Evolutionary conservation across 2,797 vertebrate genomes (phyloP), one percentile per base, ranked within the genome.

Genomic region (Alca torda): DNA sequence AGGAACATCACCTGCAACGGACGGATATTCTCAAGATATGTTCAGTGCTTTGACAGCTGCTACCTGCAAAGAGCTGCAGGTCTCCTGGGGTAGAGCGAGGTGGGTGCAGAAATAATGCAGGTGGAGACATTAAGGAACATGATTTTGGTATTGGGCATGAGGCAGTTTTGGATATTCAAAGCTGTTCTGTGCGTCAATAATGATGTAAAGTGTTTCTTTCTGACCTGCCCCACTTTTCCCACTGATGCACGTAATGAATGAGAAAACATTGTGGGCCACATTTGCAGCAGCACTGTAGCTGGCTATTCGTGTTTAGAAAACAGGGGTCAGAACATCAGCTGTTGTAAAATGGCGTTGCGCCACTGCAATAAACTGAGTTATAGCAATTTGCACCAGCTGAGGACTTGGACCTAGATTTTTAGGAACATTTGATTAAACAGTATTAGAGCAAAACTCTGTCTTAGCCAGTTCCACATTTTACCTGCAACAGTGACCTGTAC

Each of bases 371-470:
- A 95, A 92, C 65, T 39, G 61, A 91, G 79, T 87, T 87, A 91
- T 5, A 59, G 80, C 79, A 78, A 60, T 93, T 89, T 82, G 63
- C 9, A 76, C 69, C 93, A 93, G 59, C 84, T 95, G 93, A 94
- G 84, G 72, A 85, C 81, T 45, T 95, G 92, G 78, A 89, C 37
- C 13, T 35, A 73, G 39, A 35, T 81, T 91, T 97, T 92, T 81
- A 67, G 73, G 43, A 88, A 88, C 13, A 64, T 57, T 89, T 48
- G 35, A 89, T 91, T 84, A 75, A 93, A 88, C 43, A 48, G 37
- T 69, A 64, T 67, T 64, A 94, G 48, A 67, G 16, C 18, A 87
- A 90, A 95, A 61, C 28, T 77, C 30, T 72, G 1, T 37, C 19
- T 73, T 76, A 41, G 37, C 24, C 39, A 72, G 21, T 78, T 93